A percentile compares a stretch with the other conserved stretches of the same genome.
Evolutionary conservation across 2,113 vertebrate species (phyloP).

Genomic region (Gopherus evgoodei): DNA sequence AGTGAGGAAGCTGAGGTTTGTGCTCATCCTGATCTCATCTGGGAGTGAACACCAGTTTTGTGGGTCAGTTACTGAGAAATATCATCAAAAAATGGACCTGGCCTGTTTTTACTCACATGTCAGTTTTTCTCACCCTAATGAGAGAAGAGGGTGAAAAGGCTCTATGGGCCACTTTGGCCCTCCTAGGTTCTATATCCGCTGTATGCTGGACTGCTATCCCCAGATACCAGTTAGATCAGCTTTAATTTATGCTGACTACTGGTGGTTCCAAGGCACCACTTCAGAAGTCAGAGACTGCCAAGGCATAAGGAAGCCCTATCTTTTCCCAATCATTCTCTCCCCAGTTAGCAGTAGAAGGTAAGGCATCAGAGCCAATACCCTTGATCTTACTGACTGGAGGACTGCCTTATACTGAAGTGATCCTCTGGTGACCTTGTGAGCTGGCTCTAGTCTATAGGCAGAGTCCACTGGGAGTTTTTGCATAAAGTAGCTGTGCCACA

Average conservation of each 20-base stretch:
- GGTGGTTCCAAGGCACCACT: too few species aligned
- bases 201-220: too few species aligned
- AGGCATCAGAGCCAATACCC: not conserved
- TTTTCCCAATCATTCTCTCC: not conserved
- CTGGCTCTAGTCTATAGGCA: not conserved
- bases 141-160: too few species aligned
- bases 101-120: too few species aligned
- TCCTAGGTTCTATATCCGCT: too few species aligned
- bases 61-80: not conserved
- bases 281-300: not conserved
- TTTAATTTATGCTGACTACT: too few species aligned
- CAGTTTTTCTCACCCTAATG: too few species aligned
- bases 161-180: too few species aligned
- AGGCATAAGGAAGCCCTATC: not conserved
- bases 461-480: not conserved
- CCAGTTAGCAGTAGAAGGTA: not conserved
- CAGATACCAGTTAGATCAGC: too few species aligned
- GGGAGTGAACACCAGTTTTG: not conserved
- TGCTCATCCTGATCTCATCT: not conserved
- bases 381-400: not conserved
- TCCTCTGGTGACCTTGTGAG: not conserved
- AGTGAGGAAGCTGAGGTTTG: not conserved
- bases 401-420: not conserved
- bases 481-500: not conserved
- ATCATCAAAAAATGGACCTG: not conserved